Base-by-base conservation (phyloP, 2,888 invertebrate species). In the Drosophila birchii region DNA sequence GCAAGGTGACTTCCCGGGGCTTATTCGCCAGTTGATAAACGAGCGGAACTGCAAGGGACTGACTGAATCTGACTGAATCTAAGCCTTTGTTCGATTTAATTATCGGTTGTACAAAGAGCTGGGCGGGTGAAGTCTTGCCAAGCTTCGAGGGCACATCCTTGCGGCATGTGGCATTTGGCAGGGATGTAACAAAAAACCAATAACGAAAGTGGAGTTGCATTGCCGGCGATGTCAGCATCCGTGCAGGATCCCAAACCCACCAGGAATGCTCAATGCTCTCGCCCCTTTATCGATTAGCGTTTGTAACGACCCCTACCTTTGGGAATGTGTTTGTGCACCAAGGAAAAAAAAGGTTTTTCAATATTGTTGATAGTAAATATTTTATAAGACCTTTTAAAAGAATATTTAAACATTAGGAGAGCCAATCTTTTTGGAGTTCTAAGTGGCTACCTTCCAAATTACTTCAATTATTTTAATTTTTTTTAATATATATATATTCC, bases 261-360 rank as follows among this genome's bases (percentile, higher is more conserved):
- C 67, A 34, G 23, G 53, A 67, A 53, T 32, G 20, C 51, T 23
- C 20, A 16, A 53, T 11, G 9, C 23, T 47, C 12, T 47, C 12
- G 29, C 47, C 67, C 69, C 66, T 23, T 72, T 86, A 85, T 85
- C 83, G 84, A 85, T 85, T 86, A 77, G 81, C 79, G 74, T 72
- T 59, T 78, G 81, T 77, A 77, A 80, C 79, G 71, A 75, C 77
- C 75, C 62, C 73, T 54, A 81, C 78, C 80, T 79, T 62, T 57
- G 74, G 32, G 54, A 60, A 34, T 59, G 49, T 74, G 16, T 26
- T 45, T 53, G 32, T 51, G 36, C 64, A 66, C 64, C 61, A n/a
- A 16, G 16, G 26, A 26, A 3, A 14, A 36, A 18, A 26, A 32
- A 2, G 7, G 16, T 2, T 9, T 29, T 29, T 29, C 29, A 8